A percentile compares a stretch with the other conserved stretches of the same genome.
These are phyloP conservation scores for Sebastes kiyomatsui DNA, from an alignment of 2,797 vertebrate genomes.

Conservation along the genomic window DNA sequence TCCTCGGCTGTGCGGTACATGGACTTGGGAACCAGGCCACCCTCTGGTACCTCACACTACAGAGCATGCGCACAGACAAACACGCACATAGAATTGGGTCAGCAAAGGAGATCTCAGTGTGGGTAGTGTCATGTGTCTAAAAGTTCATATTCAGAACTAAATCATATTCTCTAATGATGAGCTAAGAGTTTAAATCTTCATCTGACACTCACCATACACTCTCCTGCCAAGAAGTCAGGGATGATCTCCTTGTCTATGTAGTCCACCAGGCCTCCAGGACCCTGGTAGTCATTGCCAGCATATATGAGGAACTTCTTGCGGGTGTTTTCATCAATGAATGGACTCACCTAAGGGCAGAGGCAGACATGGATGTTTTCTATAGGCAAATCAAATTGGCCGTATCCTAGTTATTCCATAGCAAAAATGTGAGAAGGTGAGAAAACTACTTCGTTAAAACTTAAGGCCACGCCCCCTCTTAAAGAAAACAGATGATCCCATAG, in stretches of 20 bases:
- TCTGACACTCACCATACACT: constrained; percentile 90
- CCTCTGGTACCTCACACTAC: constrained; percentile 97
- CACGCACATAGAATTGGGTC: constrained; percentile 9
- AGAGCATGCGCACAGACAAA: background rate
- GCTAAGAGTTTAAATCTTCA: background rate
- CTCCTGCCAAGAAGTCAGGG: constrained; percentile 96
- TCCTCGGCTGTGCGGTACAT: constrained; percentile 97
- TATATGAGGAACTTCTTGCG: constrained; percentile 99
- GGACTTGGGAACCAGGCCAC: constrained; percentile 96
- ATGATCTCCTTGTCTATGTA: constrained; percentile 98
- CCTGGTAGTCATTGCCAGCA: constrained; percentile 98
- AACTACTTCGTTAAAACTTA: too few relatives aligned
- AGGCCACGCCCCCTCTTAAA: too few relatives aligned
- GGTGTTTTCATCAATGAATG: constrained; percentile 98
- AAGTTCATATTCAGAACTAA: background rate
- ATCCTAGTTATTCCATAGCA: background rate
- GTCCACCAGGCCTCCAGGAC: constrained; percentile 94
- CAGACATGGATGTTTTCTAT: background rate
- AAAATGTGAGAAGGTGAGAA: background rate
- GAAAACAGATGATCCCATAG: too few relatives aligned
- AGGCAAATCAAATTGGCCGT: background rate
- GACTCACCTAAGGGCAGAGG: constrained; percentile 88
- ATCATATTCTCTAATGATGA: background rate
- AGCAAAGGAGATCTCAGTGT: background rate
- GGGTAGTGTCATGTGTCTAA: background rate